Evolutionary conservation across 2,797 vertebrate genomes (phyloP), one percentile per base, ranked within the genome.

Genomic region (Ataeniobius toweri): DNA sequence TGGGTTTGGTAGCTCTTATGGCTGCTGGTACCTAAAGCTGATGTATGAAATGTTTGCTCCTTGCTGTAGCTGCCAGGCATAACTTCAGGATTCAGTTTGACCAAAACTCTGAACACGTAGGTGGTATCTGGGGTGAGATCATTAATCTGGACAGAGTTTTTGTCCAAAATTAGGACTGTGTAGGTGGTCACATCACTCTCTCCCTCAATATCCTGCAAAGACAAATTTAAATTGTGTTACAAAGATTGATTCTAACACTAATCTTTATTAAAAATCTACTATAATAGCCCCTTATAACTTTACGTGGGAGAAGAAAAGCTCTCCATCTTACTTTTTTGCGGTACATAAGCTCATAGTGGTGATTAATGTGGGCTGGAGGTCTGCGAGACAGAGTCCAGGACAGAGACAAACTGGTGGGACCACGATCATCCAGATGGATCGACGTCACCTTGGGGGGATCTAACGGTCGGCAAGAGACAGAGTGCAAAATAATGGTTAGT

Each of bases 341-440:
- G 95, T 98, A 99, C 95, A 98, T 99, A 86, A 99, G 96, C 91
- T 99, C 97, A 0, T 98, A 99, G 82, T 96, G 97, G 73, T 97
- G 97, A 94, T 89, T 96, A 89, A 96, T 95, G 0, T 96, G 95
- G 82, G 94, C 96, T 79, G 96, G 95, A 87, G 97, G 95, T 6
- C 96, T 94, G 0, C 83, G 95, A 6, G 97, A 96, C 80, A 98
- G 95, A 0, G 92, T 93, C 98, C 98, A 99, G 80, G 97, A 97
- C 69, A 99, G 90, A 51, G 93, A 94, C 86, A 99, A 93, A 20
- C 96, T 97, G 89, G 94, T 97, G 86, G 96, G 91, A 0, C 95
- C 92, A 14, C 94, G 95, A 72, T 94, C 94, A 0, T 97, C 97
- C 92, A 99, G 93, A 84, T 94, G 95, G 90, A 98, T 96, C 0